Conservation (phyloP, 2,113 vertebrate genomes). For the Mola mola region DNA sequence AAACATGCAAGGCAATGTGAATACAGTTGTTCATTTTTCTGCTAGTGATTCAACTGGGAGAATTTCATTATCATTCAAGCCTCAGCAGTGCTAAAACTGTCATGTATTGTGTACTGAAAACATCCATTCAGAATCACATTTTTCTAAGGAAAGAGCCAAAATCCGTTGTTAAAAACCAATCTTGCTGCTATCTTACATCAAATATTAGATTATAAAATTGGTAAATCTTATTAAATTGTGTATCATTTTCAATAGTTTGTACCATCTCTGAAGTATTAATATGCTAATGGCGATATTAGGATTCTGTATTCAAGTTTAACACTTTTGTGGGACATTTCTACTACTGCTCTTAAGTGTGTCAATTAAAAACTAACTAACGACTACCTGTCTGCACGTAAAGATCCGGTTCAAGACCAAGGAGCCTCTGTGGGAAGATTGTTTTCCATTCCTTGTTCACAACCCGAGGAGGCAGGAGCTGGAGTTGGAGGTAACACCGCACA, state of each 20-base stretch:
- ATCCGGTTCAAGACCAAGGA: conserved; percentile 95
- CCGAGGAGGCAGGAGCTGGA: conserved; percentile 93
- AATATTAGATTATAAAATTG: no score
- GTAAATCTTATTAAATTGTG: no score
- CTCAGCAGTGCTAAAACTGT: not conserved
- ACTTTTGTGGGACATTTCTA: not conserved
- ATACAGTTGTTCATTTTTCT: no score
- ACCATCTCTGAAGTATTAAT: no score
- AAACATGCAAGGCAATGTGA: no score
- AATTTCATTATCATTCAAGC: not conserved
- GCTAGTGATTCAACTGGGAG: not conserved
- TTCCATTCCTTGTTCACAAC: conserved; percentile 95
- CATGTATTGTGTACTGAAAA: no score
- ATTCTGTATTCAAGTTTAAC: not conserved
- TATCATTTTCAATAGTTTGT: no score
- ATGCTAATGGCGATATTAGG: no score
- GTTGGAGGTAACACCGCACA: conserved; percentile 86
- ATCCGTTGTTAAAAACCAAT: no score
- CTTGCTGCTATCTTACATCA: no score
- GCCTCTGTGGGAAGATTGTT: conserved; percentile 96
- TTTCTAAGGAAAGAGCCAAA: no score
- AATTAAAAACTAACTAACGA: conserved; percentile 4
- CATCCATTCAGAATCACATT: no score
- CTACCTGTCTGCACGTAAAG: conserved; percentile 69
- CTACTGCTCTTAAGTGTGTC: not conserved